phyloP scores from a whole-genome alignment of 2,113 vertebrate genomes.

The Bothrops jararaca region DNA sequence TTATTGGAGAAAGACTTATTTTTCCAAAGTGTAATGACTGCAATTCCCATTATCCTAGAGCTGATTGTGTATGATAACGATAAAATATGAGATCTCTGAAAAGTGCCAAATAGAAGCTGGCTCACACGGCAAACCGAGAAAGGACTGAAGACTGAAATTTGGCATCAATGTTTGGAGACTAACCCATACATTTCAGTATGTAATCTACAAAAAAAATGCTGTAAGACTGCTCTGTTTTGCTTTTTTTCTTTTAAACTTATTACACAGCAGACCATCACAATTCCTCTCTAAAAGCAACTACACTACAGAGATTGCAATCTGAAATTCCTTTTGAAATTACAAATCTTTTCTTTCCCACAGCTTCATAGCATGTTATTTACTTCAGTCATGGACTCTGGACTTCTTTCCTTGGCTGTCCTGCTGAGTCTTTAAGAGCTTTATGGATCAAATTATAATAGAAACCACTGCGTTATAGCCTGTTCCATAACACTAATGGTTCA shows the following conservation, averaged over 20 bases:
- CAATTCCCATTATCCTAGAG: background rate
- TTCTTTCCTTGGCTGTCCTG: background rate
- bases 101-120: background rate
- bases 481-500: background rate
- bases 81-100: background rate
- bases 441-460: background rate
- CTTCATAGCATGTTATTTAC: background rate
- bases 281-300: background rate
- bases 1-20: background rate
- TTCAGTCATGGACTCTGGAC: background rate
- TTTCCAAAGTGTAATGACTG: background rate
- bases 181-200: background rate
- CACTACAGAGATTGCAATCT: background rate
- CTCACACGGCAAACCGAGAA: background rate
- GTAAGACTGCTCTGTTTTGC: background rate
- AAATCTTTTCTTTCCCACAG: background rate
- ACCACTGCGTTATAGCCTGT: background rate
- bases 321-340: background rate
- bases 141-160: background rate
- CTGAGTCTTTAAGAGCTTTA: background rate
- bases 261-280: background rate
- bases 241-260: background rate
- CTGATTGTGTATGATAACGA: background rate
- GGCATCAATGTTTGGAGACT: background rate
- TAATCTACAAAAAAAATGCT: background rate